These are phyloP conservation scores for Chrysina gloriosa DNA, from an alignment of 2,888 invertebrate species.

Conservation along the genomic window DNA sequence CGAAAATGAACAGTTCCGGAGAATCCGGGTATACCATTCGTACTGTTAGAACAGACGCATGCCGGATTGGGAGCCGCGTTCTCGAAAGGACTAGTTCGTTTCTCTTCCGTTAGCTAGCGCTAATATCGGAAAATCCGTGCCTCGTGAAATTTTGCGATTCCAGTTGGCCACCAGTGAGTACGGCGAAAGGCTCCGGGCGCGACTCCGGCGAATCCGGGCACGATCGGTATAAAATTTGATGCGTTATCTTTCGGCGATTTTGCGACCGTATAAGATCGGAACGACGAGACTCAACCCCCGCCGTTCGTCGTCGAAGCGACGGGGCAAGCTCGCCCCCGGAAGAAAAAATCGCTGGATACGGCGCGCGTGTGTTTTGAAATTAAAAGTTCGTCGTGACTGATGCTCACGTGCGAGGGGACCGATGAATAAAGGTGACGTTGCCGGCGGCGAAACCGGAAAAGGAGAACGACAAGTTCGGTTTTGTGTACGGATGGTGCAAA, in stretches of 20 bases:
- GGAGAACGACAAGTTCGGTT: background rate
- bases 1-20: slow-evolving; percentile 8
- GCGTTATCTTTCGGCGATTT: background rate
- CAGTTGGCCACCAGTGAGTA: slow-evolving; percentile 47
- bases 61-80: slow-evolving; percentile 35
- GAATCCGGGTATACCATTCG: background rate
- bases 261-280: background rate
- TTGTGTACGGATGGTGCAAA: slow-evolving; percentile 5
- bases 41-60: slow-evolving; percentile 45
- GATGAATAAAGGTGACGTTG: too few relatives aligned
- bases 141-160: slow-evolving; percentile 48
- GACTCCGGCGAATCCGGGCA: background rate
- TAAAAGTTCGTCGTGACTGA: background rate
- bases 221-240: slow-evolving; percentile 3
- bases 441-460: background rate
- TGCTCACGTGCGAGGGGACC: background rate
- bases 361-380: background rate
- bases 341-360: background rate
- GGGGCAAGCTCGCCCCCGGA: background rate
- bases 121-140: slow-evolving; percentile 52
- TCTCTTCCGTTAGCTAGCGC: slow-evolving; percentile 52
- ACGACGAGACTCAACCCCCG: too few relatives aligned
- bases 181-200: slow-evolving; percentile 34
- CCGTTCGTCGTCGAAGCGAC: background rate
- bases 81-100: slow-evolving; percentile 41